phyloP scores from a whole-genome alignment of 2,113 vertebrate genomes.

The Orcinus orca region DNA sequence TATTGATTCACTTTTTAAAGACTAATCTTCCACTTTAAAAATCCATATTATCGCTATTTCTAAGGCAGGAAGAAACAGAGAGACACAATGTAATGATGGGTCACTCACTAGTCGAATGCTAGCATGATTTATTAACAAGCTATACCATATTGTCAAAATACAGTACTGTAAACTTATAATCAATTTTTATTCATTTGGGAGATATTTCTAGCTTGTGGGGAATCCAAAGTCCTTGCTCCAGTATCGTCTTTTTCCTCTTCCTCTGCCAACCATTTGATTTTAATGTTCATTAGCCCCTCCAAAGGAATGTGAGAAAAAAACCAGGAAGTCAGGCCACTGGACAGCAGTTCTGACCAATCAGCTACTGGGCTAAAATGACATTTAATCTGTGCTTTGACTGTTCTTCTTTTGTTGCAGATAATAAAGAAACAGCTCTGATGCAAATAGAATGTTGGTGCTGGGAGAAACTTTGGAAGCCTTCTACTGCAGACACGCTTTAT shows the following conservation, averaged over 20 bases:
- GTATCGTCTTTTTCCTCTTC: background rate
- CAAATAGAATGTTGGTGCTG: background rate
- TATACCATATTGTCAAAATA: background rate
- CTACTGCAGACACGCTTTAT: background rate
- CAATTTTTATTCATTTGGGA: background rate
- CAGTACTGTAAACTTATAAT: background rate
- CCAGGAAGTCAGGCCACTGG: background rate
- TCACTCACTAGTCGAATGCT: background rate
- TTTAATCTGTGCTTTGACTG: background rate
- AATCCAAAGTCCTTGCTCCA: background rate
- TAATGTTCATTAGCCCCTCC: background rate
- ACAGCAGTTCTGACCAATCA: background rate
- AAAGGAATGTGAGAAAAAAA: background rate
- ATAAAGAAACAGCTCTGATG: background rate
- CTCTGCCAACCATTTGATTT: background rate
- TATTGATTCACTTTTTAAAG: background rate
- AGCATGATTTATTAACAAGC: background rate
- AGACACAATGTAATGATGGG: background rate
- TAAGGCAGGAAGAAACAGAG: background rate
- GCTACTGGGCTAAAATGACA: background rate
- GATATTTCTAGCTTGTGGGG: background rate
- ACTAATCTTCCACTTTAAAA: background rate
- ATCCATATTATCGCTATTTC: background rate
- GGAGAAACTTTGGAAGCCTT: background rate
- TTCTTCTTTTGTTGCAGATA: background rate